phyloP scores from a whole-genome alignment of 2,113 vertebrate species.

The Sprattus sprattus region DNA sequence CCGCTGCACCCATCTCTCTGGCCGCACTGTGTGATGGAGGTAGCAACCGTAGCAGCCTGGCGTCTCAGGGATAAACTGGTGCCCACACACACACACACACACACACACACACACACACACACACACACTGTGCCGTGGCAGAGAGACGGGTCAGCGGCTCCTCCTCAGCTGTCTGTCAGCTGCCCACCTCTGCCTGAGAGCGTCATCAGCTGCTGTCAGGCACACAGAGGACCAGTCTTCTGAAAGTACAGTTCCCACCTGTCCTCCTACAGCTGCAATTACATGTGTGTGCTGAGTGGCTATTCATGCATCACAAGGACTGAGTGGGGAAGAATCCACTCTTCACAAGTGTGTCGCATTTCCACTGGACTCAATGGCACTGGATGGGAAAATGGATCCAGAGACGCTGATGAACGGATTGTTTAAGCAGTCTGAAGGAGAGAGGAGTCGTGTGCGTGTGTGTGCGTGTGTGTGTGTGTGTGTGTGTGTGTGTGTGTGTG shows the following conservation, averaged over 20 bases:
- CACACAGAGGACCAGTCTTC: not conserved
- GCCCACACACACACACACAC: too few relatives aligned
- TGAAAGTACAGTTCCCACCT: not conserved
- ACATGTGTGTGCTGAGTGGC: not conserved
- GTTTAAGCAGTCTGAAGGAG: not conserved
- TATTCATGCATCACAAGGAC: not conserved
- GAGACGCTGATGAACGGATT: too few relatives aligned
- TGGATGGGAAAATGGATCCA: too few relatives aligned
- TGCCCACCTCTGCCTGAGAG: not conserved
- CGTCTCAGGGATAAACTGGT: not conserved
- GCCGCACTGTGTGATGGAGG: not conserved
- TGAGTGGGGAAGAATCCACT: not conserved
- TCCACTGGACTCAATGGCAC: not conserved
- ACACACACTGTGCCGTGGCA: not conserved
- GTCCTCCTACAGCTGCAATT: not conserved
- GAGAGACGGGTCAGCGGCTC: not conserved
- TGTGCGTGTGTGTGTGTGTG: not conserved
- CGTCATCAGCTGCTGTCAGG: not conserved
- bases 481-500: not conserved
- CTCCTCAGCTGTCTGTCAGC: not conserved
- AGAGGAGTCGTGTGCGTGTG: not conserved
- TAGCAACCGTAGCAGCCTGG: not conserved
- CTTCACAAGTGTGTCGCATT: not conserved
- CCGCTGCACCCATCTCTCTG: not conserved
- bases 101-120: too few relatives aligned